Base-by-base conservation (phyloP, 2,888 invertebrate species). In the Xestobium rufovillosum region DNA sequence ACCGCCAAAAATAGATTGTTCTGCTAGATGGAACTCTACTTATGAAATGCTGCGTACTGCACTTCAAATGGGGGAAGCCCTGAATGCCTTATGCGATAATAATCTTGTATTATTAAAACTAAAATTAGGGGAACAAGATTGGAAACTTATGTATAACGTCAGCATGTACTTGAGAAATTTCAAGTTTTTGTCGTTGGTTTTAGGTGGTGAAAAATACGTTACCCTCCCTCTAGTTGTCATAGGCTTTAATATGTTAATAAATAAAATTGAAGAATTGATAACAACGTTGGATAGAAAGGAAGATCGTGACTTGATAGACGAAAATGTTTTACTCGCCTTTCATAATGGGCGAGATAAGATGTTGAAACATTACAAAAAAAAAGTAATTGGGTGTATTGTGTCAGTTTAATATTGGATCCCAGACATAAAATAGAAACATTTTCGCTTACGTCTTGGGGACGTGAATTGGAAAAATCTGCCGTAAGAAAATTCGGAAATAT, bases 351-450 rank as follows among this genome's bases (percentile, higher is more conserved):
- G 47, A 25, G 44, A 46, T 31, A 50, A 49, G 44, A 44, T 53
- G 14, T 16, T 52, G 3, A 46, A 51, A 32, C 53, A 53, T 39
- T 52, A 50, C 31, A 25, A 28, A 10, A 45, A 45, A 33, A 45
- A n/a, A n/a, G 32, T 4, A 53, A 53, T 31, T 53, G 51, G 51
- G 41, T 49, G 26, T 53, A 52, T 29, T 51, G 49, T 34, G 34
- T 43, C 4, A 13, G 38, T 19, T 37, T 52, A 26, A 46, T 52
- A 26, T 37, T 51, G 29, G 50, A 54, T 33, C 47, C 49, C 16
- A 38, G 45, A 15, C 51, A 50, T 34, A 53, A 53, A 34, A 25
- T 31, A n/a, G 39, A 51, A 29, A 47, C 45, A 9, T 53, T 53
- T 35, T 29, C 44, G 9, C 17, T 44, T 14, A 48, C 49, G 23